Conservation (phyloP, 2,113 vertebrate genomes). For the Catagonus wagneri region DNA sequence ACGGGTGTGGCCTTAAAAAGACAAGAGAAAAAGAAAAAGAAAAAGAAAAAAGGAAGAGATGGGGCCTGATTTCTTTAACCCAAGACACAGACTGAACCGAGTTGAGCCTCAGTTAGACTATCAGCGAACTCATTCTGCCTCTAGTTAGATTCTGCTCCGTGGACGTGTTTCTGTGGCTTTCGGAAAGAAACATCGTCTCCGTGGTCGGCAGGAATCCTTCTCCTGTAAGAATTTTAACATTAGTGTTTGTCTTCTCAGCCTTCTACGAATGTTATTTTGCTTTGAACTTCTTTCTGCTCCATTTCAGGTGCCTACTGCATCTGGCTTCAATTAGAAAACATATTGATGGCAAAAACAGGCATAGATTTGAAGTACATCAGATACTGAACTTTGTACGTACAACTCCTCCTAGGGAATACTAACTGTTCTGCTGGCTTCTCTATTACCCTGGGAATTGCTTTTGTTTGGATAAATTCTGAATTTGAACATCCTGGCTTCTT, state of each 20-base stretch:
- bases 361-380: background rate
- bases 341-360: background rate
- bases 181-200: background rate
- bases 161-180: background rate
- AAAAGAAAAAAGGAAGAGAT: background rate
- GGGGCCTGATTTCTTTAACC: background rate
- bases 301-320: background rate
- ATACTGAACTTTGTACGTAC: background rate
- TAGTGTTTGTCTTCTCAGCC: background rate
- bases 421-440: background rate
- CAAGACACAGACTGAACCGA: background rate
- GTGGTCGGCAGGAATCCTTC: background rate
- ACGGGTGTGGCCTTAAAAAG: too few species aligned
- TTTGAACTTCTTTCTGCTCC: background rate
- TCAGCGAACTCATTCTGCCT: background rate
- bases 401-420: background rate
- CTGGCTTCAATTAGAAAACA: background rate
- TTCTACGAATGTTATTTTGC: background rate
- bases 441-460: background rate
- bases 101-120: background rate
- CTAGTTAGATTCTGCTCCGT: background rate
- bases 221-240: background rate
- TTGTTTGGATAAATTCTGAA: background rate
- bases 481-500: background rate
- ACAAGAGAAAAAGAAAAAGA: too few species aligned